These are phyloP conservation scores for Typhlichthys eigenmanni DNA, from an alignment of 2,797 vertebrate species.

Conservation along the genomic window DNA sequence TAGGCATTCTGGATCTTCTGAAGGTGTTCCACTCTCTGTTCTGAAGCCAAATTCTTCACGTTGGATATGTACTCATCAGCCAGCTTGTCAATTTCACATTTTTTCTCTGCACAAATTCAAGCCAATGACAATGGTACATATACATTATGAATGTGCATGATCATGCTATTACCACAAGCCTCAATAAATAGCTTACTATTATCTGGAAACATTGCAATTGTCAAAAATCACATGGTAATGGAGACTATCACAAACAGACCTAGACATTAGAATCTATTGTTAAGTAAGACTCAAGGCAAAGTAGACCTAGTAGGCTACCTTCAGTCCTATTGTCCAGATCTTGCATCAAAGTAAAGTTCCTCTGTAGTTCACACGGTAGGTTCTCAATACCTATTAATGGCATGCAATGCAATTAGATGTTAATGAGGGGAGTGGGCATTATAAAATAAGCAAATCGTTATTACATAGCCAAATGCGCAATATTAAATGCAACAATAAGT, in stretches of 20 bases:
- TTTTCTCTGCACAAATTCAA: conserved; percentile 84
- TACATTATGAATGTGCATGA: not conserved
- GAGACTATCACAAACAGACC: not conserved
- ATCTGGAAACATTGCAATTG: not conserved
- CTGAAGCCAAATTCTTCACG: conserved; percentile 83
- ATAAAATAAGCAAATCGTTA: too few relatives aligned
- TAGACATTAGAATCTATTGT: too few relatives aligned
- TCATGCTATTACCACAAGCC: not conserved
- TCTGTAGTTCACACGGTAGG: conserved; percentile 91
- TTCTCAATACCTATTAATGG: conserved; percentile 87
- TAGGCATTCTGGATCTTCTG: conserved; percentile 93
- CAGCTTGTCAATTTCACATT: conserved; percentile 90
- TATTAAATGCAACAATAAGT: too few relatives aligned
- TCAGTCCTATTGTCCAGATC: conserved; percentile 93
- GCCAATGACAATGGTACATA: conserved; percentile 1
- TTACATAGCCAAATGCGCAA: too few relatives aligned
- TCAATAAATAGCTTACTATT: not conserved
- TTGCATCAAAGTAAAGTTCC: conserved; percentile 94
- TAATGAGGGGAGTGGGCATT: too few relatives aligned
- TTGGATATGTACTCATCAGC: conserved; percentile 90
- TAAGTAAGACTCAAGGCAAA: not conserved
- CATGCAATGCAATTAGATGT: too few relatives aligned
- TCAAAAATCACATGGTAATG: not conserved
- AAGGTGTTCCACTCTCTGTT: conserved; percentile 89
- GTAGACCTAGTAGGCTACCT: conserved; percentile 60